Conservation (phyloP, 2,113 vertebrate genomes). For the Rhinoderma darwinii region DNA sequence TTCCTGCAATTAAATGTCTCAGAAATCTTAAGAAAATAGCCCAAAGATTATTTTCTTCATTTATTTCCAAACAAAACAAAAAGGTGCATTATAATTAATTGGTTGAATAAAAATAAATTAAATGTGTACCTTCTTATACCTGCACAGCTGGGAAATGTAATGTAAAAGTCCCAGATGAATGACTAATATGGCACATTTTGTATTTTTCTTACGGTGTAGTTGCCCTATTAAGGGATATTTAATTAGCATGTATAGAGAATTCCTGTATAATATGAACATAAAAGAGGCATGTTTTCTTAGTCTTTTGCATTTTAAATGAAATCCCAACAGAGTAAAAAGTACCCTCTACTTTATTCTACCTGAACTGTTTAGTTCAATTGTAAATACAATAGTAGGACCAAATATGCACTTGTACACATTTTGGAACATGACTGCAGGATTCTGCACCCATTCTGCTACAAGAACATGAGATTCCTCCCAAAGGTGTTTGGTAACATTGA, state of each 20-base stretch:
- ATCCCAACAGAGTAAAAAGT: not conserved
- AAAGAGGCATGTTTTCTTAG: not conserved
- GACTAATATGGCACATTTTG: slow-evolving; percentile 26
- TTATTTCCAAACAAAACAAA: slow-evolving; percentile 52
- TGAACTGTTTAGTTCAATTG: not conserved
- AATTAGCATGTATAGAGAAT: slow-evolving; percentile 15
- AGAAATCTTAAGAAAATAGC: slow-evolving; percentile 47
- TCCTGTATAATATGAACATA: not conserved
- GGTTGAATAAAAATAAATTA: slow-evolving; percentile 31
- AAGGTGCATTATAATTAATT: slow-evolving; percentile 39
- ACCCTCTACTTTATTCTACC: not conserved
- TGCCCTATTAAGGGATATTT: slow-evolving; percentile 9
- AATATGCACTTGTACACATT: too few species aligned
- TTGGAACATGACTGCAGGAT: too few species aligned
- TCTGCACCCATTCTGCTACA: too few species aligned
- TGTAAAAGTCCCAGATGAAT: slow-evolving; percentile 26
- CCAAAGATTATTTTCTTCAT: slow-evolving; percentile 52
- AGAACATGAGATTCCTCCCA: too few species aligned
- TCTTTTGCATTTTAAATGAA: slow-evolving; percentile 14
- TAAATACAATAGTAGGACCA: not conserved
- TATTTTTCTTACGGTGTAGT: slow-evolving; percentile 18
- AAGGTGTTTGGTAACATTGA: too few species aligned
- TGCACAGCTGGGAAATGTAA: slow-evolving; percentile 49
- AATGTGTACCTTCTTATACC: slow-evolving; percentile 20
- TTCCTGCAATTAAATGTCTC: slow-evolving; percentile 45